Evolutionary conservation across 2,113 vertebrate genomes (phyloP), one percentile per base, ranked within the genome.

Genomic region (Notarius quadriscutis): DNA sequence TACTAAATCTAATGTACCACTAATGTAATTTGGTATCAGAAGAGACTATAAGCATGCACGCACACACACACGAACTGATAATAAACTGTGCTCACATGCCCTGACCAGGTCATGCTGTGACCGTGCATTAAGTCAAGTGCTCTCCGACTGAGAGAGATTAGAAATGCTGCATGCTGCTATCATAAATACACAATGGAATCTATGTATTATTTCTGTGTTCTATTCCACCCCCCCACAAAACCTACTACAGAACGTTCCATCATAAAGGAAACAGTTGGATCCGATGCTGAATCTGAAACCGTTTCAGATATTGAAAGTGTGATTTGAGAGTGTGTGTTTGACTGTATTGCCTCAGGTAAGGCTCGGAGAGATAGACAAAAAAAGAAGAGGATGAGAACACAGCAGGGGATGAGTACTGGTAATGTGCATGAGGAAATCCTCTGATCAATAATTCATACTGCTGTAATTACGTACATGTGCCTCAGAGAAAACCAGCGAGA

Each of bases 391-490:
- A 85, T 78, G 78, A 85, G 55, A 85, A 74, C 57, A 8, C 67
- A 75, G 85, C 85, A 85, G 71, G 85, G 78, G 78, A 82, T 67
- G 60, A 78, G 85, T 71, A 62, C 63, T 87, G 81, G 78, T 80
- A 87, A 85, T 8, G 63, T 89, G 83, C 79, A 82, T 83, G 72
- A 89, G 89, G 87, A 90, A 89, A 90, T 89, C 85, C 85, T 89
- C 60, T 74, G 71, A 87, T 90, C 89, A 88, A 90, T 90, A 90
- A 90, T 90, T 89, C 87, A 90, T 87, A 82, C 65, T 50, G 71
- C 77, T 87, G 81, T 90, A 88, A 90, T 90, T 85, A 87, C 83
- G 83, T 81, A 85, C 87, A 88, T 88, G 60, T 88, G 85, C 86
- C 78, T 83, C 71, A 20, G 62, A 27, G 83, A 83, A 58, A 65